Evolutionary conservation across 2,113 vertebrate genomes (phyloP).

Genomic region (Calidris pugnax): DNA sequence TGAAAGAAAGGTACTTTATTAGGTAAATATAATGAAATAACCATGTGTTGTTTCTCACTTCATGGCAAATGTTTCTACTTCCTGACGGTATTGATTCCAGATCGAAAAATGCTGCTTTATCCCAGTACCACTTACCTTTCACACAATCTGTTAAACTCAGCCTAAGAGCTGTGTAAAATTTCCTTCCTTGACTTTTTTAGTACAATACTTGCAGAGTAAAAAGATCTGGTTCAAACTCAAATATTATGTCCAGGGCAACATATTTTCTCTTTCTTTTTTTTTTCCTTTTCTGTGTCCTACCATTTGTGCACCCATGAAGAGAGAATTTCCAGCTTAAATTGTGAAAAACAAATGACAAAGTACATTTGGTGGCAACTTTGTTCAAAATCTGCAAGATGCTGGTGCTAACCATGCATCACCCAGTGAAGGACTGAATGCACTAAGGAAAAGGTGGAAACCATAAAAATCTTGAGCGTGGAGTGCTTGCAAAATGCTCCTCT

Average conservation of each 20-base stretch:
- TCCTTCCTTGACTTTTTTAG: neutral
- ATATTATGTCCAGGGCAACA: neutral
- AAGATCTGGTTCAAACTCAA: neutral
- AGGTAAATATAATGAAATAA: slow-evolving; percentile 61
- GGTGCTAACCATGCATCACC: neutral
- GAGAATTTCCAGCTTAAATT: neutral
- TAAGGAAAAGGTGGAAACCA: neutral
- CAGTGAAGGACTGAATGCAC: neutral
- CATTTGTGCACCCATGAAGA: neutral
- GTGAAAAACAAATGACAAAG: neutral
- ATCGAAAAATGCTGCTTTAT: slow-evolving; percentile 7
- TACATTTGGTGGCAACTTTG: neutral
- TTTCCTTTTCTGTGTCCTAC: neutral
- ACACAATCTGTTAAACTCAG: neutral
- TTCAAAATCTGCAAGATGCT: neutral
- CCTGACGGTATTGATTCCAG: slow-evolving; percentile 68
- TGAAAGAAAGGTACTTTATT: slow-evolving; percentile 49
- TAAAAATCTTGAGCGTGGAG: neutral
- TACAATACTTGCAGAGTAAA: neutral
- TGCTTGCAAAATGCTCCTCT: neutral
- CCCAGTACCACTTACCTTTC: neutral
- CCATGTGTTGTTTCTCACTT: slow-evolving; percentile 66
- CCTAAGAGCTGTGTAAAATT: neutral
- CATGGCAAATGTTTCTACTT: slow-evolving; percentile 53
- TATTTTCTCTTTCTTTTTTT: neutral